These are phyloP conservation scores for Carcina quercana DNA, from an alignment of 2,888 invertebrate species.

Conservation along the genomic window DNA sequence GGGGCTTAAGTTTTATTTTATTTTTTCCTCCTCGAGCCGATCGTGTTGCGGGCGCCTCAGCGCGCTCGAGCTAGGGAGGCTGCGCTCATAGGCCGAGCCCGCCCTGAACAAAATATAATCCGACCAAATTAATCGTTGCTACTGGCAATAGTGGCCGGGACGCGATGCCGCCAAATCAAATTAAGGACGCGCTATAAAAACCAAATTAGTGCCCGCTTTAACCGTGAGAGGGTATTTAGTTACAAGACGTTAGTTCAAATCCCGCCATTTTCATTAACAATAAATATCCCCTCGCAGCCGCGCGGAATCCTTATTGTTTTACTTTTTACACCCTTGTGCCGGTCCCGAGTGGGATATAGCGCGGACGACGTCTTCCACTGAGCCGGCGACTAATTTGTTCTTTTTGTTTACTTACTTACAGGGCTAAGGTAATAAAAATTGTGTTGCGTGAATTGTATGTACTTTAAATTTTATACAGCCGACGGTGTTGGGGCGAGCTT, in stretches of 20 bases:
- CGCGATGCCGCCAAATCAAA: constrained; percentile 75
- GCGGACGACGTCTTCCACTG: constrained; percentile 53
- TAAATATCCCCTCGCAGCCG: constrained; percentile 72
- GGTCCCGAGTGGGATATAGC: constrained; percentile 55
- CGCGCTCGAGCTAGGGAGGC: constrained; percentile 32
- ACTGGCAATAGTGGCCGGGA: constrained; percentile 69
- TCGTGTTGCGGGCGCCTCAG: constrained; percentile 46
- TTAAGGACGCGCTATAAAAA: constrained; percentile 75
- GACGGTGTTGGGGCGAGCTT: constrained; percentile 58
- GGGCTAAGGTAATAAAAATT: constrained; percentile 69
- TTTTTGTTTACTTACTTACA: constrained; percentile 69
- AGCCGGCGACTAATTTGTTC: constrained; percentile 64
- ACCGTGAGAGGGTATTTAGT: constrained; percentile 74
- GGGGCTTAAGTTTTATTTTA: constrained; percentile 75
- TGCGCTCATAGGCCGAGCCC: constrained; percentile 19
- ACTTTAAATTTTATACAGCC: constrained; percentile 72
- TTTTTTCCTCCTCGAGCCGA: constrained; percentile 65
- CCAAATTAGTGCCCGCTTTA: constrained; percentile 76
- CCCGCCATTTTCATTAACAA: constrained; percentile 75
- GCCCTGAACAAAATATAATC: constrained; percentile 70
- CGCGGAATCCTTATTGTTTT: constrained; percentile 73
- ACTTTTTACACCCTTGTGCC: constrained; percentile 75
- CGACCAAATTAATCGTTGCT: constrained; percentile 72
- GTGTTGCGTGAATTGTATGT: constrained; percentile 73
- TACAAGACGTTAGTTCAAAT: constrained; percentile 76